Evolutionary conservation across 2,888 invertebrate species (phyloP).

Genomic region (Atrina japonica): DNA sequence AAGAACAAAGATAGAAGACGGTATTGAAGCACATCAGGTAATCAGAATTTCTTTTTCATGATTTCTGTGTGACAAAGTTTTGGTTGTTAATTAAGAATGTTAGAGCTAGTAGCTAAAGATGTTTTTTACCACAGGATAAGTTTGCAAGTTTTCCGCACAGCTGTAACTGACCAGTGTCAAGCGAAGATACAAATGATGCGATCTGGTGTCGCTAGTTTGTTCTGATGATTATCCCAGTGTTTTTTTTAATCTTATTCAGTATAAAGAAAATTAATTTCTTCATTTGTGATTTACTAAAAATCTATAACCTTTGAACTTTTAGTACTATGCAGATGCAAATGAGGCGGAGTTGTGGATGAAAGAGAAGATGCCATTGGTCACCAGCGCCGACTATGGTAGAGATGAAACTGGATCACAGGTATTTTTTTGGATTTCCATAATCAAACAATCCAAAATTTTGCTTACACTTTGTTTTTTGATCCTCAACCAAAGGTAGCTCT

Average conservation of each 20-base stretch:
- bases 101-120: background rate
- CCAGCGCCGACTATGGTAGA: conserved; percentile 93
- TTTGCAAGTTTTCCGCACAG: too few relatives aligned
- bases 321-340: conserved; percentile 98
- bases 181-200: too few relatives aligned
- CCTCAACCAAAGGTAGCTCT: too few relatives aligned
- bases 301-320: conserved; percentile 58
- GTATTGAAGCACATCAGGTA: conserved; percentile 94
- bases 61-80: background rate
- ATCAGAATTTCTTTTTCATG: too few relatives aligned
- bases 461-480: too few relatives aligned
- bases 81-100: background rate
- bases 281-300: too few relatives aligned
- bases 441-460: too few relatives aligned
- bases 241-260: background rate
- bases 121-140: background rate
- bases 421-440: conserved; percentile 14
- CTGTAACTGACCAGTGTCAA: too few relatives aligned
- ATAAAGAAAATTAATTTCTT: too few relatives aligned
- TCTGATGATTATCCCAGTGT: background rate
- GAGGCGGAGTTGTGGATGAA: conserved; percentile 99
- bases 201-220: too few relatives aligned
- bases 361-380: conserved; percentile 95
- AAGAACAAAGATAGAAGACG: conserved; percentile 88
- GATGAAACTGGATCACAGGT: conserved; percentile 95